Percentiles rank a stretch among this genome's conserved stretches.
Conservation (phyloP, 2,797 vertebrate species). For the Fistularia commersonii region DNA sequence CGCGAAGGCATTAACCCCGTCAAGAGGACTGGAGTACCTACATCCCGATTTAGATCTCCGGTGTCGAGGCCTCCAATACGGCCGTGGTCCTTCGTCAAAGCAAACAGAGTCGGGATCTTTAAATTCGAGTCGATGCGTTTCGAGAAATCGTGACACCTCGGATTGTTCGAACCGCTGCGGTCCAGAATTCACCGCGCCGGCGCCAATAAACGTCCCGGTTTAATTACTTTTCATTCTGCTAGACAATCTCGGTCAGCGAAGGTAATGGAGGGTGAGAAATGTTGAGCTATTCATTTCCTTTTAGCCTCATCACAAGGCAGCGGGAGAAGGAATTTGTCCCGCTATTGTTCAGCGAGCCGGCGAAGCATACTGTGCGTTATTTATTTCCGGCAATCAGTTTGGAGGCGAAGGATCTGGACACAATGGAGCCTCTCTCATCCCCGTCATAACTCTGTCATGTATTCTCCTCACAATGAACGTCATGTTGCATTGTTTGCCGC, state of each 20-base stretch:
- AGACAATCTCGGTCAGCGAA: slow-evolving; percentile 37
- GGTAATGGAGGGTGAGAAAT: slow-evolving; percentile 21
- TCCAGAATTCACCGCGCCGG: too few relatives aligned
- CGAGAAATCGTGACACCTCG: too few relatives aligned
- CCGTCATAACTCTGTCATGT: slow-evolving; percentile 59
- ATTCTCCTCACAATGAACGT: slow-evolving; percentile 52
- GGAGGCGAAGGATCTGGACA: slow-evolving; percentile 34
- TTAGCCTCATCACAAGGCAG: slow-evolving; percentile 17
- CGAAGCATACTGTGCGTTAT: slow-evolving; percentile 43
- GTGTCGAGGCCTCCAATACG: too few relatives aligned
- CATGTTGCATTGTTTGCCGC: slow-evolving; percentile 58
- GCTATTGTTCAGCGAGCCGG: slow-evolving; percentile 41
- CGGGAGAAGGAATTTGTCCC: slow-evolving; percentile 48
- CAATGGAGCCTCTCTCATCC: slow-evolving; percentile 46
- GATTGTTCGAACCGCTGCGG: too few relatives aligned
- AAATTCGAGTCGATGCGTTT: too few relatives aligned
- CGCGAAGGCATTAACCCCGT: too few relatives aligned
- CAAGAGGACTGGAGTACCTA: too few relatives aligned
- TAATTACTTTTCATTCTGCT: slow-evolving; percentile 26
- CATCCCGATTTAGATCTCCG: too few relatives aligned
- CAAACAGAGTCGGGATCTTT: too few relatives aligned
- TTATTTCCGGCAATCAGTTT: slow-evolving; percentile 52
- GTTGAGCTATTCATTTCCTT: slow-evolving; percentile 40
- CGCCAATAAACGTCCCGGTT: slow-evolving; percentile 17
- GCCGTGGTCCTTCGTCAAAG: too few relatives aligned